Conservation (phyloP, 2,113 vertebrate species). For the Gulo gulo region DNA sequence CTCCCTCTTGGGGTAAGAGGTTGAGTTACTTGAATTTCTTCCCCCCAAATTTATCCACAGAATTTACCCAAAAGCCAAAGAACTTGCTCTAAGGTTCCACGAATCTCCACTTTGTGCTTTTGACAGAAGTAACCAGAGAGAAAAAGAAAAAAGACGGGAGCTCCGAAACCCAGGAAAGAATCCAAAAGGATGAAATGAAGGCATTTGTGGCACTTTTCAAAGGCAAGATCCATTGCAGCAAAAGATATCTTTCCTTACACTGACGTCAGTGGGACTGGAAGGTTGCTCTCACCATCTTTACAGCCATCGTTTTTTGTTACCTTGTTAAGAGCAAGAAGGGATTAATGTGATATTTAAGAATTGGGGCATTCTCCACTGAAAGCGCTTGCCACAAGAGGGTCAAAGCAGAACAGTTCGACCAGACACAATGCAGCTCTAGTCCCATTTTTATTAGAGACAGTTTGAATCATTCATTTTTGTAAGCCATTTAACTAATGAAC, state of each 20-base stretch:
- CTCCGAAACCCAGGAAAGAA: background rate
- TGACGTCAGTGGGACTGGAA: background rate
- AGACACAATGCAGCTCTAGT: background rate
- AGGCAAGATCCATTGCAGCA: background rate
- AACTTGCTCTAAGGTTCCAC: background rate
- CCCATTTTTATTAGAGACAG: background rate
- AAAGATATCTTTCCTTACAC: background rate
- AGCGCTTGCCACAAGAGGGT: background rate
- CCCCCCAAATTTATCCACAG: background rate
- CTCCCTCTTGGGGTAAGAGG: background rate
- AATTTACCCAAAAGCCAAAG: background rate
- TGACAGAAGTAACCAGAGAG: background rate
- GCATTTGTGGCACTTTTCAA: background rate
- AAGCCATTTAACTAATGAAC: background rate
- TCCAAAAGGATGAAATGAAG: background rate
- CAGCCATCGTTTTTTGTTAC: background rate
- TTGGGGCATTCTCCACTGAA: background rate
- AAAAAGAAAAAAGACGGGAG: background rate
- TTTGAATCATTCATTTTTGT: slow-evolving; percentile 22
- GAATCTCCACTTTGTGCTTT: background rate
- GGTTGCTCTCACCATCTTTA: background rate
- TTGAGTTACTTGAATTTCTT: background rate
- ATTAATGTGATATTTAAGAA: background rate
- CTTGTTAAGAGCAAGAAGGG: background rate
- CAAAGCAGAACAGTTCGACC: background rate